Base-by-base conservation (phyloP, 2,888 invertebrate species). In the Noctua pronuba region DNA sequence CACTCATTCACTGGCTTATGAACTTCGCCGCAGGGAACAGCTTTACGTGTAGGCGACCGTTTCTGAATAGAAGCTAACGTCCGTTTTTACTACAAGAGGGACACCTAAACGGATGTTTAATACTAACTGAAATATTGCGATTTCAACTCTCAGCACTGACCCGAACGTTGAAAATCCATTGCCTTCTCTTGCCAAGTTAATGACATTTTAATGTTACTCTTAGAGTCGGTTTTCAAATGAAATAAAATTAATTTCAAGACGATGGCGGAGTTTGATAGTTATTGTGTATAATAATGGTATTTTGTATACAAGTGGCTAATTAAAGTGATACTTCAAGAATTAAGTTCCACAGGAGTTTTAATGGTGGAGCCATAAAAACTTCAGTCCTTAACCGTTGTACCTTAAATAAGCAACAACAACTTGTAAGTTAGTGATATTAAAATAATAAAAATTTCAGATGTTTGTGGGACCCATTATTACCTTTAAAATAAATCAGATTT, bases 281-380 rank as follows among this genome's bases (percentile, higher is more conserved):
- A 49, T 7, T 52, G 46, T 31, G 28, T 16, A 65, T 10, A 52
- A 73, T 67, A 46, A 24, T 41, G 21, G 21, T 64, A 13, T 35
- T 31, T 11, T 52, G 31, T 38, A 31, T 16, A 65, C 52, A 77
- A 69, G 52, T 69, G 21, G 3, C 21, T 58, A 44, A 28, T 62
- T 44, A 52, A 62, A 60, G 10, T 35, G n/a, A 31, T 55, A 13
- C n/a, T 64, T 49, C 24, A 58, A 31, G 18, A 60, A 46, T 64
- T 21, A 67, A 21, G 67, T 38, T 74, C 18, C 16, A 28, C 49
- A 44, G 31, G 31, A 58, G 31, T 31, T 65, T 55, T 66, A 49
- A 78, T 71, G n/a, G n/a, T 4, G 11, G 16, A 77, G 24, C 11
- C 21, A 52, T 73, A 44, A 73, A 58, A 73, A 18, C 24, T 49